Evolutionary conservation across 2,888 invertebrate species (phyloP).

Genomic region (Macaria liturata): DNA sequence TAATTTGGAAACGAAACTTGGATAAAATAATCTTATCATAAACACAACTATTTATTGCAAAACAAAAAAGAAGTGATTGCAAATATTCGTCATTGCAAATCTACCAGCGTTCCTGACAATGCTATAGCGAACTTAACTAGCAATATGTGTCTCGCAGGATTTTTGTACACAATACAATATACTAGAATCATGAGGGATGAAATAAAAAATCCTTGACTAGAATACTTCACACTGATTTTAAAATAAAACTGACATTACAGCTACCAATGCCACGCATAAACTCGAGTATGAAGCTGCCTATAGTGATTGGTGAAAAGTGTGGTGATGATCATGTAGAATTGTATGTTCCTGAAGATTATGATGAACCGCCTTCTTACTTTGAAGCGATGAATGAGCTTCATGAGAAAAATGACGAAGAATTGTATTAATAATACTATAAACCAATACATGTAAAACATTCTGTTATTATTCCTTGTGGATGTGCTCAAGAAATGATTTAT

Average conservation of each 20-base stretch:
- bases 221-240: constrained; percentile 36
- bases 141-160: constrained; percentile 28
- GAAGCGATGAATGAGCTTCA: constrained; percentile 34
- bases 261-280: constrained; percentile 42
- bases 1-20: too few species aligned
- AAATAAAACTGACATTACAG: constrained; percentile 35
- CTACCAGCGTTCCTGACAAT: constrained; percentile 30
- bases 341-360: constrained; percentile 4
- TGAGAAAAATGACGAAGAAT: background rate
- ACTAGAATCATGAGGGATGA: too few species aligned
- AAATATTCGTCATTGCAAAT: constrained; percentile 2
- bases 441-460: too few species aligned
- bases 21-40: too few species aligned
- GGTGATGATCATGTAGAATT: constrained; percentile 12
- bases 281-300: constrained; percentile 35
- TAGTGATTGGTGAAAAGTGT: constrained; percentile 39
- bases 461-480: too few species aligned
- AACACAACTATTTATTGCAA: too few species aligned
- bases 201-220: too few species aligned
- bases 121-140: constrained; percentile 27
- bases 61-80: too few species aligned
- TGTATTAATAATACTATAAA: too few species aligned
- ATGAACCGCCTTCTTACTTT: constrained; percentile 37
- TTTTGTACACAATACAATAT: constrained; percentile 40
- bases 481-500: too few species aligned